phyloP scores from a whole-genome alignment of 2,797 vertebrate species.

The Cynodonichthys magdalenae region DNA sequence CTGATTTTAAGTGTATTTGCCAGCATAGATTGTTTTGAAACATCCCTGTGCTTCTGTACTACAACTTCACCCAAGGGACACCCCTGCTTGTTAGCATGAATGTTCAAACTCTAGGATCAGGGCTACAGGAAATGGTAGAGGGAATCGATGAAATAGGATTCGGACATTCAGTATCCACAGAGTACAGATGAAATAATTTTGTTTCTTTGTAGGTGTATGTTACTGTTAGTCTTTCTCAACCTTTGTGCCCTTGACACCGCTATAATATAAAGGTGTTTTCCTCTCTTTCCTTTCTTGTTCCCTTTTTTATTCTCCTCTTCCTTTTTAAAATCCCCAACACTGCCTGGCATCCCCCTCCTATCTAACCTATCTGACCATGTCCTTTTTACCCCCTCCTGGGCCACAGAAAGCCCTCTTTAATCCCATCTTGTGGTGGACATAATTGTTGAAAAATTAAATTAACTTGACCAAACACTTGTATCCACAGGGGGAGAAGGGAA shows the following conservation, averaged over 20 bases:
- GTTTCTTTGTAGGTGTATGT: slow-evolving; percentile 77
- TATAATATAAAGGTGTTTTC: slow-evolving; percentile 63
- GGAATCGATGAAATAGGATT: background rate
- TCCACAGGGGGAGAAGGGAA: slow-evolving; percentile 99
- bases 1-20: too few relatives aligned
- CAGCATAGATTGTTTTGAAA: too few relatives aligned
- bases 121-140: too few relatives aligned
- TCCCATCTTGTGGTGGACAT: slow-evolving; percentile 65
- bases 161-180: background rate
- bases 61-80: too few relatives aligned
- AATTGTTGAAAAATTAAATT: slow-evolving; percentile 64
- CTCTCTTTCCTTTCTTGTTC: slow-evolving; percentile 59
- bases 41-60: too few relatives aligned
- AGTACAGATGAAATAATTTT: slow-evolving; percentile 49
- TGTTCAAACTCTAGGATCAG: background rate
- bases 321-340: slow-evolving; percentile 64
- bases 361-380: slow-evolving; percentile 80
- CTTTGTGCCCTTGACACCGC: slow-evolving; percentile 84
- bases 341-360: slow-evolving; percentile 67
- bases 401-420: slow-evolving; percentile 69
- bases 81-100: too few relatives aligned
- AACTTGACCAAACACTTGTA: slow-evolving; percentile 93
- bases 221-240: slow-evolving; percentile 90
- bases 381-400: slow-evolving; percentile 63
- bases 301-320: slow-evolving; percentile 69